Conservation (phyloP, 23 tunicate genomes). For the Styela clava region DNA sequence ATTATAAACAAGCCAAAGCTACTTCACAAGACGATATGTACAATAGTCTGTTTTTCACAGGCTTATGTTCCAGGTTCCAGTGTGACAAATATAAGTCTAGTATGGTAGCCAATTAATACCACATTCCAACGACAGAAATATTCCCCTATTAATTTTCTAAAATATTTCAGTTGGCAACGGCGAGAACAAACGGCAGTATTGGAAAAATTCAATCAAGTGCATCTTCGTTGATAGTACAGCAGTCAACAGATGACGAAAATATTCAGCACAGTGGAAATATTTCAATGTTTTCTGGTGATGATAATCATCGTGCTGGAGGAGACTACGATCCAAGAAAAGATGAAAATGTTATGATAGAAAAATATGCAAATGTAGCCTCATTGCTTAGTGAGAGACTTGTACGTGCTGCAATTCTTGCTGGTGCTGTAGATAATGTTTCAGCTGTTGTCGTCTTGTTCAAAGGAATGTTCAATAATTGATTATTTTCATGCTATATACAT, state of each 20-base stretch:
- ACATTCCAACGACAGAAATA: too few relatives aligned
- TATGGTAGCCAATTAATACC: too few relatives aligned
- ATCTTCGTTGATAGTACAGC: neutral
- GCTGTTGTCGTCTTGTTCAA: constrained; percentile 59
- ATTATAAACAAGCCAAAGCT: too few relatives aligned
- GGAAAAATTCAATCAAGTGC: neutral
- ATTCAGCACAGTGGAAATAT: neutral
- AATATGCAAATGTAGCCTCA: constrained; percentile 21
- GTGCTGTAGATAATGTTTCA: constrained; percentile 74
- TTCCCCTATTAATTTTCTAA: too few relatives aligned
- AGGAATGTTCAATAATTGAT: constrained; percentile 24
- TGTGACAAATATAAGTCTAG: too few relatives aligned
- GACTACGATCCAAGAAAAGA: neutral
- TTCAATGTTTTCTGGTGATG: neutral
- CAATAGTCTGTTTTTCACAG: too few relatives aligned
- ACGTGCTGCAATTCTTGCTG: constrained; percentile 56
- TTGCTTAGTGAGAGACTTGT: constrained; percentile 51
- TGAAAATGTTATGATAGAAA: neutral
- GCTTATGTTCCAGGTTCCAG: too few relatives aligned
- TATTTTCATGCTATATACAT: too few relatives aligned
- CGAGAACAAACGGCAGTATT: neutral
- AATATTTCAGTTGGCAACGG: too few relatives aligned
- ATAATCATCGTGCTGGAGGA: neutral
- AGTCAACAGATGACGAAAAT: neutral
- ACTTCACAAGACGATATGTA: too few relatives aligned